Percentiles rank a stretch among this genome's conserved stretches.
phyloP scores from a whole-genome alignment of 2,888 invertebrate species.

The Lysandra bellargus region DNA sequence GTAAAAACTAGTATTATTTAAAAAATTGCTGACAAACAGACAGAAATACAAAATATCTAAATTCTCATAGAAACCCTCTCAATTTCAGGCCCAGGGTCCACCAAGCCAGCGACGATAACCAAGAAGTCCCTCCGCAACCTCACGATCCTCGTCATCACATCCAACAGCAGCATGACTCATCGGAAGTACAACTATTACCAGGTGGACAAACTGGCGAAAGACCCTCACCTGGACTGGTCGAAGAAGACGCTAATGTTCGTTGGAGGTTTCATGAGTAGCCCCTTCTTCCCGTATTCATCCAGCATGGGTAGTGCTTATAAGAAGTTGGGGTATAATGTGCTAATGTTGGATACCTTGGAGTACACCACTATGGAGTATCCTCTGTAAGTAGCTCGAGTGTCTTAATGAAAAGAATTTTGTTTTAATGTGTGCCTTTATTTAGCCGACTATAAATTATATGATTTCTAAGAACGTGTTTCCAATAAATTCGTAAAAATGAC shows the following conservation, averaged over 20 bases:
- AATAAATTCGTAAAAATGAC: no score
- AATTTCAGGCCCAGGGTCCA: slow-evolving; percentile 23
- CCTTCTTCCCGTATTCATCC: neutral
- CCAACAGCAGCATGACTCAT: slow-evolving; percentile 6
- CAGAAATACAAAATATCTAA: no score
- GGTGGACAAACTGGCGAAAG: slow-evolving; percentile 16
- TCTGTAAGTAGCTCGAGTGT: neutral
- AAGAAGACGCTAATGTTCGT: slow-evolving; percentile 25
- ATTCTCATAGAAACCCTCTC: neutral
- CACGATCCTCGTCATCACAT: neutral
- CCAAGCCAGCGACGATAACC: neutral
- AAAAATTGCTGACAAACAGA: no score
- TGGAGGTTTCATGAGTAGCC: slow-evolving; percentile 10
- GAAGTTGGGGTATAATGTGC: slow-evolving; percentile 21
- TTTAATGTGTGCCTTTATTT: no score
- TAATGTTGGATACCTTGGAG: slow-evolving; percentile 15
- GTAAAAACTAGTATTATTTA: no score
- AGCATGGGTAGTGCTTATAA: slow-evolving; percentile 7
- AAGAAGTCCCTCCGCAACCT: neutral
- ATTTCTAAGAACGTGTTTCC: no score
- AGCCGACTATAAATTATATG: neutral
- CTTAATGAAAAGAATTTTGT: no score
- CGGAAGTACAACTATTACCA: slow-evolving; percentile 17
- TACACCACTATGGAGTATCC: slow-evolving; percentile 15
- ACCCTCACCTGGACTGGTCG: neutral